These are phyloP conservation scores for Entomyzon cyanotis DNA, from an alignment of 2,113 vertebrate genomes.

Conservation along the genomic window DNA sequence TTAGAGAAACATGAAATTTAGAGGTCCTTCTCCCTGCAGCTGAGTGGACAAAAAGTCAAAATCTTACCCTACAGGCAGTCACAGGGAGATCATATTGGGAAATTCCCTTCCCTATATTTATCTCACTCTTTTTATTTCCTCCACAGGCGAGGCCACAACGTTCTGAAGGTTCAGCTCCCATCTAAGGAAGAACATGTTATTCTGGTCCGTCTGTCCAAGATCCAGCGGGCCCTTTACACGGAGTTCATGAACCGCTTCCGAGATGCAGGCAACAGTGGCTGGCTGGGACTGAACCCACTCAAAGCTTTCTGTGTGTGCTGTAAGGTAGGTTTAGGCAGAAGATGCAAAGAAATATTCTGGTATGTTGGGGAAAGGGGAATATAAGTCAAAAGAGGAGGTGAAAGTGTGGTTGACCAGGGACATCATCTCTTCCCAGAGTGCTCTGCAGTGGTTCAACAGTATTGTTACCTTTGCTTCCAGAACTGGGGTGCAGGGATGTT, in stretches of 20 bases:
- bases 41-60: neutral
- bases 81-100: neutral
- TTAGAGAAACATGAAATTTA: neutral
- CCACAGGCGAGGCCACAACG: conserved; percentile 91
- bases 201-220: conserved; percentile 90
- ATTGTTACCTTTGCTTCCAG: neutral
- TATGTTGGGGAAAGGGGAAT: neutral
- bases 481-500: neutral
- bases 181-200: conserved; percentile 95
- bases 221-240: conserved; percentile 92
- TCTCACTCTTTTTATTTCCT: neutral
- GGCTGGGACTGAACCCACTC: conserved; percentile 96
- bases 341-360: neutral
- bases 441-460: neutral
- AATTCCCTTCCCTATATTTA: neutral
- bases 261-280: conserved; percentile 94
- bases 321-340: conserved; percentile 80
- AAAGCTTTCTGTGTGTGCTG: conserved; percentile 99
- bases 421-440: neutral
- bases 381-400: neutral
- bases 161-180: conserved; percentile 91
- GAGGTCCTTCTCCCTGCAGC: neutral
- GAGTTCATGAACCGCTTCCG: conserved; percentile 98
- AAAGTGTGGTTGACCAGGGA: neutral
- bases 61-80: neutral